Evolutionary conservation across 2,113 vertebrate species (phyloP).

Genomic region (Mionectes macconnelli): DNA sequence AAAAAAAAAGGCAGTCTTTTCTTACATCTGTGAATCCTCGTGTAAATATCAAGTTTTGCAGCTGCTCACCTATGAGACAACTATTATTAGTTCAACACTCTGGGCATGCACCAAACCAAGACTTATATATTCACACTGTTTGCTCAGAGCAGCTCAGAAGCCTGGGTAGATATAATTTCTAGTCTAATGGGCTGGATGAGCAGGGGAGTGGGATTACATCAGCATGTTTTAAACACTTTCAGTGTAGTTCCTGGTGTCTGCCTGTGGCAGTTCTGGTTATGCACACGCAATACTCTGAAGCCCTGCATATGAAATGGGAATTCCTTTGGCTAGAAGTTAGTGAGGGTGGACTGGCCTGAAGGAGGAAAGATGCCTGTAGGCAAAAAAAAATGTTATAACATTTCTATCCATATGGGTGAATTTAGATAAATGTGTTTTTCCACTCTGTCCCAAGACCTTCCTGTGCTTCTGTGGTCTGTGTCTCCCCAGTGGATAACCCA

Average conservation of each 20-base stretch:
- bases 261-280: background rate
- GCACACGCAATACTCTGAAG: background rate
- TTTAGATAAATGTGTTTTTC: background rate
- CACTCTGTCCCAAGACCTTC: background rate
- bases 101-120: constrained; percentile 28
- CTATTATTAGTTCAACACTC: constrained; percentile 38
- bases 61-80: constrained; percentile 42
- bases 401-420: background rate
- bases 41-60: constrained; percentile 66
- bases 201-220: background rate
- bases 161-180: background rate
- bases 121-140: background rate
- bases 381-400: background rate
- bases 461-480: background rate
- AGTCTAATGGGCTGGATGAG: background rate
- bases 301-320: background rate
- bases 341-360: background rate
- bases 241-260: background rate
- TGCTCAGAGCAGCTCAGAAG: constrained; percentile 1
- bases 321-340: background rate
- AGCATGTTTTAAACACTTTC: background rate
- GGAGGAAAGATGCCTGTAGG: background rate
- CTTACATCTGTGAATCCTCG: constrained; percentile 53
- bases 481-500: background rate
- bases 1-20: background rate